A percentile compares a stretch with the other conserved stretches of the same genome.
Evolutionary conservation across 1,140 invertebrate genomes (phyloP).

Genomic region (Bombus polaris): DNA sequence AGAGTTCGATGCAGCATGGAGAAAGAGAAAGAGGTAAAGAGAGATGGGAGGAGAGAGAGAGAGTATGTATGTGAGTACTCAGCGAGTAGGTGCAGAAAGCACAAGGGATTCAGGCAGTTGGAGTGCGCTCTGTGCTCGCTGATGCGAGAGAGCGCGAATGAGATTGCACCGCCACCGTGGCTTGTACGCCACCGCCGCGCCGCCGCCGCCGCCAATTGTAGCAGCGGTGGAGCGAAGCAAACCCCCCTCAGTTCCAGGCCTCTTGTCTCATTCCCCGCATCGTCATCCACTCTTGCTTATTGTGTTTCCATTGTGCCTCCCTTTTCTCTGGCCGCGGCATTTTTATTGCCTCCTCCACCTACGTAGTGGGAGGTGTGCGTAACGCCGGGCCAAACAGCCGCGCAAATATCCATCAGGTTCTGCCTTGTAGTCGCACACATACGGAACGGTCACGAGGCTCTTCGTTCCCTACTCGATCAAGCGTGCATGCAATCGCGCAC

Average conservation of each 20-base stretch:
- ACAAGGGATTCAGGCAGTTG: slow-evolving; percentile 56
- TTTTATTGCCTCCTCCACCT: slow-evolving; percentile 59
- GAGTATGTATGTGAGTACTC: not conserved
- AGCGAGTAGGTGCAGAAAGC: slow-evolving; percentile 59
- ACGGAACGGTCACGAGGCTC: slow-evolving; percentile 31
- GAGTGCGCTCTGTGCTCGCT: slow-evolving; percentile 64
- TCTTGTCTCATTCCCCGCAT: slow-evolving; percentile 53
- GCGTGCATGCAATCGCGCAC: slow-evolving; percentile 54
- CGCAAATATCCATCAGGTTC: slow-evolving; percentile 59
- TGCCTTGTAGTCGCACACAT: slow-evolving; percentile 32
- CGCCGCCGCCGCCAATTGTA: slow-evolving; percentile 71
- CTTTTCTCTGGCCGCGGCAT: slow-evolving; percentile 69
- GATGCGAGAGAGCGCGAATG: slow-evolving; percentile 77
- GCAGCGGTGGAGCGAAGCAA: slow-evolving; percentile 52
- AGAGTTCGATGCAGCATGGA: slow-evolving; percentile 31
- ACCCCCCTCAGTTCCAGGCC: slow-evolving; percentile 29
- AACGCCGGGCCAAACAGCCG: slow-evolving; percentile 46
- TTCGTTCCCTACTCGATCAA: slow-evolving; percentile 53
- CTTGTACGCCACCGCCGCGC: slow-evolving; percentile 52
- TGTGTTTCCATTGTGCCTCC: slow-evolving; percentile 71
- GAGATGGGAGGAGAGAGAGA: slow-evolving; percentile 5
- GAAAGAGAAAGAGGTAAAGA: slow-evolving; percentile 30
- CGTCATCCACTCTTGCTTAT: slow-evolving; percentile 71
- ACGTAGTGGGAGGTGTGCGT: slow-evolving; percentile 37
- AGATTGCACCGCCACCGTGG: slow-evolving; percentile 73